Base-by-base conservation (phyloP, 2,113 vertebrate species). In the Cynocephalus volans region DNA sequence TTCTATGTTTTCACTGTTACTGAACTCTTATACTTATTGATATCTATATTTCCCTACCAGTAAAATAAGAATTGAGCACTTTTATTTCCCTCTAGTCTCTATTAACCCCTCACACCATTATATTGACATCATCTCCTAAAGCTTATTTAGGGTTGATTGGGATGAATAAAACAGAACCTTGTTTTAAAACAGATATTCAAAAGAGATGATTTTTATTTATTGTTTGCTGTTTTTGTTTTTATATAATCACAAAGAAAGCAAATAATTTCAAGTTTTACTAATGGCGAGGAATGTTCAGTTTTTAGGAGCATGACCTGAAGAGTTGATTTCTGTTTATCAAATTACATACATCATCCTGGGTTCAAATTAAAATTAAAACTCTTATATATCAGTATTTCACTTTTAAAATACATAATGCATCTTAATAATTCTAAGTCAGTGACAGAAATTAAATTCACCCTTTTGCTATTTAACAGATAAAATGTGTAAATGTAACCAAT, bases 401-500 rank as follows among this genome's bases (percentile, higher is more conserved):
- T 83, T 96, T 91, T 73, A 97, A 97, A 93, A 36, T 95, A 50
- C 19, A 48, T 41, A 75, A 52, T 77, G 82, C 90, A 93, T 73
- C 89, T 97, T 52, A 52, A 62, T 72, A 76, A 95, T 88, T 97
- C 96, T 80, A 98, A 98, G 76, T 62, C 96, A 98, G 97, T 95
- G 96, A 98, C 90, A 98, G 83, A 95, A 97, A 95, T 90, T 58
- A 97, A 98, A 72, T 97, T 96, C 98, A 97, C 96, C 97, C 95
- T 97, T 96, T 98, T 97, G 95, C 94, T 98, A 94, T 97, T 97
- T 85, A 96, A 96, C 70, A 97, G 96, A 86, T 96, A 97, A 98
- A 98, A 98, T 82, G n/a, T 95, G 89, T 95, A 98, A 98, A 98
- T 97, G 84, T 98, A 97, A 98, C 10, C 93, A 98, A 70, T 73